phyloP scores from a whole-genome alignment of 2,888 invertebrate genomes.

The Clostera curtula region DNA sequence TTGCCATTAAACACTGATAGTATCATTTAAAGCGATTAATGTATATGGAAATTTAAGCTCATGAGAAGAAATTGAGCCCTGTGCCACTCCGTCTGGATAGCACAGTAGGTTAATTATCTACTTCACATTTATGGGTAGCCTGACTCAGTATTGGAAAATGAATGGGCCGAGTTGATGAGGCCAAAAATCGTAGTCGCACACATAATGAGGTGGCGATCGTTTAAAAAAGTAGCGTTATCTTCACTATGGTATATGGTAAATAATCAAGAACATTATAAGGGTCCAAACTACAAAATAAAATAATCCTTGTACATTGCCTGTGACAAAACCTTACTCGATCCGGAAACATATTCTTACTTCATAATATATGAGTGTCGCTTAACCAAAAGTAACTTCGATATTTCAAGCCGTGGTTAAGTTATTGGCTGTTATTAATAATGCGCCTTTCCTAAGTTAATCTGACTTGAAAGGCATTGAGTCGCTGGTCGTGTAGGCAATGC shows the following conservation, averaged over 20 bases:
- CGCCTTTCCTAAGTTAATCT: conserved; percentile 70
- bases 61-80: too few relatives aligned
- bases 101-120: too few relatives aligned
- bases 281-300: conserved; percentile 35
- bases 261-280: conserved; percentile 25
- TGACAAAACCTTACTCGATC: conserved; percentile 57
- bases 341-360: conserved; percentile 69
- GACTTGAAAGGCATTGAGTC: conserved; percentile 68
- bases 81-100: too few relatives aligned
- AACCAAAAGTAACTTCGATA: conserved; percentile 70
- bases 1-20: too few relatives aligned
- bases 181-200: neutral
- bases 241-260: conserved; percentile 24
- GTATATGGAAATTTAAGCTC: too few relatives aligned
- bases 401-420: conserved; percentile 66
- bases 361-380: conserved; percentile 67
- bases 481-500: conserved; percentile 53
- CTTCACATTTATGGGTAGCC: too few relatives aligned
- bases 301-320: conserved; percentile 37
- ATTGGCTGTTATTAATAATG: conserved; percentile 72
- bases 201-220: too few relatives aligned
- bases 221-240: too few relatives aligned
- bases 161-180: too few relatives aligned
- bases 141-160: too few relatives aligned
- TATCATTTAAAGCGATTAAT: too few relatives aligned